phyloP scores from a whole-genome alignment of 2,888 invertebrate genomes.

The Gortyna flavago region DNA sequence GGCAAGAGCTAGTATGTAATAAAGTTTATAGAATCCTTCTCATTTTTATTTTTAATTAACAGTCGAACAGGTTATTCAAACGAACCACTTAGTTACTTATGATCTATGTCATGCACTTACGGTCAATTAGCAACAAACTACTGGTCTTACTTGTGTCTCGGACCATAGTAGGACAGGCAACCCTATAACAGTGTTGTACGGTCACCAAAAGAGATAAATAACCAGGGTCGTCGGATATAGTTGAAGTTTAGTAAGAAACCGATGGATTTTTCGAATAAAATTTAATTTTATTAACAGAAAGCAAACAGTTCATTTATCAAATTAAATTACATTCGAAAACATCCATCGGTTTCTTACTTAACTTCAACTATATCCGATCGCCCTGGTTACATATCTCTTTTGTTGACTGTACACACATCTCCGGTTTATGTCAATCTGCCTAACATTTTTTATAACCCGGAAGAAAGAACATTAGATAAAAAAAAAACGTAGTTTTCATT shows the following conservation, averaged over 20 bases:
- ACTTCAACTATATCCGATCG: no score
- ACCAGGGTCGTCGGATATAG: no score
- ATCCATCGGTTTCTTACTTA: no score
- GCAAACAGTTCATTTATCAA: no score
- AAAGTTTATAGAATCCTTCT: constrained; percentile 16
- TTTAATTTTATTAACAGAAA: no score
- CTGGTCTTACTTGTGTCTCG: neutral
- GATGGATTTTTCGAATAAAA: no score
- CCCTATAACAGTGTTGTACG: constrained; percentile 14
- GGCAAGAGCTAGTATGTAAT: neutral
- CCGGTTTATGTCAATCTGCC: no score
- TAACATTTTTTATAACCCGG: neutral
- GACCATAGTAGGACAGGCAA: constrained; percentile 19
- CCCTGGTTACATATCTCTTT: no score
- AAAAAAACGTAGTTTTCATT: neutral
- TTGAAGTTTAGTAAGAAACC: no score
- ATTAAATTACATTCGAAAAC: no score
- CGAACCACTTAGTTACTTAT: constrained; percentile 48
- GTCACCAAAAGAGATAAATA: no score
- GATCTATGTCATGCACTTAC: constrained; percentile 54
- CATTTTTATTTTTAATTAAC: constrained; percentile 45
- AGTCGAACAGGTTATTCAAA: constrained; percentile 33
- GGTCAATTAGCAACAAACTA: constrained; percentile 33
- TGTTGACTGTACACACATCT: constrained; percentile 1
- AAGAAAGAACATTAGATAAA: neutral